Percentiles rank a stretch among this genome's conserved stretches.
Conservation (phyloP, 2,797 vertebrate species). For the Falco cherrug region DNA sequence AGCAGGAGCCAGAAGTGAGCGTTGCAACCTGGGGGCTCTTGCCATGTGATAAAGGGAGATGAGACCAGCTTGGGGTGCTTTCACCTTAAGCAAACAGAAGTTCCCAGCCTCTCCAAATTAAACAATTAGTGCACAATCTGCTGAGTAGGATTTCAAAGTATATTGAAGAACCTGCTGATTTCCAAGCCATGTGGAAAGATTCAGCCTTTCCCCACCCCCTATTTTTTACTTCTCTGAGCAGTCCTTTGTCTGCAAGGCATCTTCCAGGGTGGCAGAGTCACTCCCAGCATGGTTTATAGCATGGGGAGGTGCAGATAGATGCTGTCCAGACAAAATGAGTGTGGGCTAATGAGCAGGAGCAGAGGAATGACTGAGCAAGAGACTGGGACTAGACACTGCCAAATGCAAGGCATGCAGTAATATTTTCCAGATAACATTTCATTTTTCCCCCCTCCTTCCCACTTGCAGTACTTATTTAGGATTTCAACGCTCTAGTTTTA, state of each 20-base stretch:
- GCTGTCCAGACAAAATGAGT: background rate
- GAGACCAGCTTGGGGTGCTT: background rate
- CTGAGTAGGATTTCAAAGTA: background rate
- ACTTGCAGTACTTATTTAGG: background rate
- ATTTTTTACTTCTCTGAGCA: background rate
- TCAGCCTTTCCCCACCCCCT: background rate
- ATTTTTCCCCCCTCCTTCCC: background rate
- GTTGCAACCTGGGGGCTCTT: background rate
- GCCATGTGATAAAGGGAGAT: rapidly evolving
- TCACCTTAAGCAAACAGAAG: background rate
- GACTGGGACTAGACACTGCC: background rate
- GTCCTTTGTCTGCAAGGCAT: background rate
- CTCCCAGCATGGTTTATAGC: background rate
- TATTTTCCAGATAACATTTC: background rate
- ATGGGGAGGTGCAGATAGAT: background rate
- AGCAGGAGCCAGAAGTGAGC: background rate
- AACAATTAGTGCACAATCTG: background rate
- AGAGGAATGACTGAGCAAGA: background rate
- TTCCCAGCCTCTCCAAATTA: background rate
- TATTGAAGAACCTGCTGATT: background rate
- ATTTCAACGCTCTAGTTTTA: background rate
- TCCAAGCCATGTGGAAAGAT: background rate
- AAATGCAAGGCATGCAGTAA: background rate
- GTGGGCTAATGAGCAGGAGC: background rate
- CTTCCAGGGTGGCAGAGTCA: background rate